A percentile compares a stretch with the other conserved stretches of the same genome.
These are phyloP conservation scores for Gouania willdenowi DNA, from an alignment of 2,797 vertebrate genomes.

Conservation along the genomic window DNA sequence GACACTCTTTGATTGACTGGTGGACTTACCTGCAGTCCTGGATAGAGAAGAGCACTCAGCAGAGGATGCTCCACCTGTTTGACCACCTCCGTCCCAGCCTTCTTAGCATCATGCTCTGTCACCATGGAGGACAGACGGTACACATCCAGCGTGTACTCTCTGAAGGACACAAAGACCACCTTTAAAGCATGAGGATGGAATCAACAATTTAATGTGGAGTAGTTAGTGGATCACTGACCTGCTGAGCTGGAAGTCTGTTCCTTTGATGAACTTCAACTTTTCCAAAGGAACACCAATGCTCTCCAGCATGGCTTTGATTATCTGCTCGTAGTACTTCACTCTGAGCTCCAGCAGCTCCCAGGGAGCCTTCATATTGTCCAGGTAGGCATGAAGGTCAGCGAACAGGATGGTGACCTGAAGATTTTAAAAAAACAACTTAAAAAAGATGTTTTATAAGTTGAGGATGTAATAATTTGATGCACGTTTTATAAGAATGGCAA, in stretches of 20 bases:
- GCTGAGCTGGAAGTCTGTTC: constrained; percentile 94
- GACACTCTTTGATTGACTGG: too few relatives aligned
- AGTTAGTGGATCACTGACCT: too few relatives aligned
- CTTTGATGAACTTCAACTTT: constrained; percentile 88
- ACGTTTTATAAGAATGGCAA: too few relatives aligned
- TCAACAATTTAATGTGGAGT: too few relatives aligned
- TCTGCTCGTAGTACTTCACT: constrained; percentile 88
- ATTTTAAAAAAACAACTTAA: too few relatives aligned
- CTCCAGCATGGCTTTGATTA: constrained; percentile 96
- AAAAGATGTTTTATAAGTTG: too few relatives aligned
- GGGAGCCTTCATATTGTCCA: constrained; percentile 99
- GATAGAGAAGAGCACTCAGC: constrained; percentile 94
- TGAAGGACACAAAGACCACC: constrained; percentile 37
- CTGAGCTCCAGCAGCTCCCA: constrained; percentile 95
- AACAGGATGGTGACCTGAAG: constrained; percentile 89
- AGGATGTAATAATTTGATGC: too few relatives aligned
- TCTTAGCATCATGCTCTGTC: constrained; percentile 96
- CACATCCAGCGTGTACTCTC: constrained; percentile 94
- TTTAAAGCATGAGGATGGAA: too few relatives aligned
- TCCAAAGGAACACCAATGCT: constrained; percentile 92
- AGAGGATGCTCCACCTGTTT: constrained; percentile 97
- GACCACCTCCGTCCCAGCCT: constrained; percentile 96
- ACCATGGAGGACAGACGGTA: constrained; percentile 92
- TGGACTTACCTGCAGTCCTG: constrained; percentile 90
- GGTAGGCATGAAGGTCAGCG: constrained; percentile 91